phyloP scores from a whole-genome alignment of 1,140 invertebrate species.

The Phymorhynchus buccinoides region DNA sequence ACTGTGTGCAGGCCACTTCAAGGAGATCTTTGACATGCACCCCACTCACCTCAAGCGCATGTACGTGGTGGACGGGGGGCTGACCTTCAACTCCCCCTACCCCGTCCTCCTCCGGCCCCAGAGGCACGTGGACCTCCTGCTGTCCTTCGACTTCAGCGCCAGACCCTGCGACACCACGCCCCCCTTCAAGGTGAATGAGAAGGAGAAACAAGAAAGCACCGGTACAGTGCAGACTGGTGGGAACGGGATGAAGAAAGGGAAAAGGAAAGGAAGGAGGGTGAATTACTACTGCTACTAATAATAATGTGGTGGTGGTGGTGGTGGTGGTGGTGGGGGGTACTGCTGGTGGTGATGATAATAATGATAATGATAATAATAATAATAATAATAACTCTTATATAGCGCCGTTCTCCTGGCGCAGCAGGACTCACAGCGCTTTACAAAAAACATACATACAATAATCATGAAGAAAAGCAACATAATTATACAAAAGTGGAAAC shows the following conservation, averaged over 20 bases:
- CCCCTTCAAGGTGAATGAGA: constrained; percentile 72
- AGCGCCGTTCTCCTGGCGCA: too few relatives aligned
- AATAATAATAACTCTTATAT: too few relatives aligned
- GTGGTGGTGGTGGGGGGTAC: neutral
- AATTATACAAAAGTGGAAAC: too few relatives aligned
- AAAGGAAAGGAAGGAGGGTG: neutral
- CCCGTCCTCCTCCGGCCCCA: constrained; percentile 74
- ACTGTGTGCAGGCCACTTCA: constrained; percentile 68
- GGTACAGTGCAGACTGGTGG: neutral
- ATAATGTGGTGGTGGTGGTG: neutral
- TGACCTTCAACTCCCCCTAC: constrained; percentile 76
- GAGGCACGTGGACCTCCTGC: constrained; percentile 74
- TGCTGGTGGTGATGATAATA: neutral
- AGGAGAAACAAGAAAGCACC: neutral
- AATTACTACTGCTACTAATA: too few relatives aligned
- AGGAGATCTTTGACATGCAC: constrained; percentile 71
- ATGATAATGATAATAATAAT: too few relatives aligned
- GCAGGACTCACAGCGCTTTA: too few relatives aligned
- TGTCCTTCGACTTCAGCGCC: constrained; percentile 76
- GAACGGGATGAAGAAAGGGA: neutral
- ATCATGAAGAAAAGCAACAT: too few relatives aligned
- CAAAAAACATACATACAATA: too few relatives aligned
- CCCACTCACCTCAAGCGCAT: constrained; percentile 73
- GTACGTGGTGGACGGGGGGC: constrained; percentile 75
- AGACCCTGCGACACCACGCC: constrained; percentile 69